phyloP scores from a whole-genome alignment of 2,888 invertebrate species.

The Drosophila nigricruria region DNA sequence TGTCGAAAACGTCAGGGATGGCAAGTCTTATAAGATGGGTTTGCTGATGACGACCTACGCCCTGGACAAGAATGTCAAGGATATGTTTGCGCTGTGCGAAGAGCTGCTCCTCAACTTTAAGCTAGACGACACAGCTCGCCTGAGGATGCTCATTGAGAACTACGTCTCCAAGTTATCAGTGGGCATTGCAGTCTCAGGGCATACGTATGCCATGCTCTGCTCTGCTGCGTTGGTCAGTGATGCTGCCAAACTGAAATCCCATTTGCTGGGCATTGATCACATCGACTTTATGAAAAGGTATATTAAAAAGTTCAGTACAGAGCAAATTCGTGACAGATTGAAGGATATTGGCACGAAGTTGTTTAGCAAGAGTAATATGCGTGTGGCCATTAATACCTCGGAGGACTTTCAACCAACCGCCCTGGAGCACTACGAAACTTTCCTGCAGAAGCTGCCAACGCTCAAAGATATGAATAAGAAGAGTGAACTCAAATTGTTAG shows the following conservation, averaged over 20 bases:
- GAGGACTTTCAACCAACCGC: conserved; percentile 82
- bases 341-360: conserved; percentile 88
- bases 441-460: conserved; percentile 79
- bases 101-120: conserved; percentile 91
- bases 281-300: conserved; percentile 92
- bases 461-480: conserved; percentile 36
- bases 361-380: conserved; percentile 89
- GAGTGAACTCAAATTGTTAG: conserved; percentile 84
- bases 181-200: conserved; percentile 92
- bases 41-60: conserved; percentile 92
- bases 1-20: conserved; percentile 89
- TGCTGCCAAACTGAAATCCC: conserved; percentile 90
- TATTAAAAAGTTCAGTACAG: conserved; percentile 88
- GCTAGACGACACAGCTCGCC: conserved; percentile 89
- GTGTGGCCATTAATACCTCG: conserved; percentile 89
- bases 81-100: conserved; percentile 93
- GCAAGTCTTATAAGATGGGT: conserved; percentile 90
- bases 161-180: conserved; percentile 92
- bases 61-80: conserved; percentile 91
- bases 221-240: conserved; percentile 92
- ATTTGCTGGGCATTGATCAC: conserved; percentile 91
- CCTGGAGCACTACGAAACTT: conserved; percentile 82
- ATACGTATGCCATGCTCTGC: conserved; percentile 93
- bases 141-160: conserved; percentile 92
- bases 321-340: conserved; percentile 88